phyloP scores from a whole-genome alignment of 1,140 invertebrate species.

The Drosophila varians region DNA sequence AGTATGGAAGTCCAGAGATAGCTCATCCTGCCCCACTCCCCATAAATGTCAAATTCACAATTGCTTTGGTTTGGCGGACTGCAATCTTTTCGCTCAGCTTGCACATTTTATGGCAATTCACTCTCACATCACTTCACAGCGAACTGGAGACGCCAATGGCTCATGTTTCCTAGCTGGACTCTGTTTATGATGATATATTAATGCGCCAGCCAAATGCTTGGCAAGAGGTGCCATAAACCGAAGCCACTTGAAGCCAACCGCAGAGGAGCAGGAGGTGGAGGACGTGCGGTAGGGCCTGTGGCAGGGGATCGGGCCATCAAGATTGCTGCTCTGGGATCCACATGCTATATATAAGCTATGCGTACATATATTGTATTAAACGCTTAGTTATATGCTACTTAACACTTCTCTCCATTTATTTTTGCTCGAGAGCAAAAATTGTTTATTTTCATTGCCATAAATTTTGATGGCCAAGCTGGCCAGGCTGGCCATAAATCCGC shows the following conservation, averaged over 20 bases:
- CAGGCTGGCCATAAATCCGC: conserved; percentile 50
- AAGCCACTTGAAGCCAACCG: conserved; percentile 61
- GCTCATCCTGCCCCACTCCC: neutral
- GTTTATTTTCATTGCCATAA: conserved; percentile 72
- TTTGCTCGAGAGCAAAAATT: conserved; percentile 54
- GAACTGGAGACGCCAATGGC: conserved; percentile 40
- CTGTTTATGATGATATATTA: conserved; percentile 78
- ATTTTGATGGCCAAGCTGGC: conserved; percentile 63
- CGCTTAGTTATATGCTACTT: conserved; percentile 59
- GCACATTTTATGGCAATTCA: conserved; percentile 65
- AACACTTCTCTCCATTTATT: conserved; percentile 61
- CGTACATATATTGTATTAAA: conserved; percentile 32
- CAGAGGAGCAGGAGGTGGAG: neutral
- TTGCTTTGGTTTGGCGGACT: conserved; percentile 22
- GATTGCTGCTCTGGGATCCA: conserved; percentile 39
- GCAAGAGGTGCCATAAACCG: conserved; percentile 60
- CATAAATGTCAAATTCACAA: conserved; percentile 46
- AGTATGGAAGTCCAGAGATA: conserved; percentile 11
- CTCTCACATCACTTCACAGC: conserved; percentile 10
- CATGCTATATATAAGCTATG: conserved; percentile 14
- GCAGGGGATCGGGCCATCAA: conserved; percentile 15
- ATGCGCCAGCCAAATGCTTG: conserved; percentile 52
- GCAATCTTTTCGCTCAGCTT: conserved; percentile 50
- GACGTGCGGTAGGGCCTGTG: too few species aligned
- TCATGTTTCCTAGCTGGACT: conserved; percentile 43